These are phyloP conservation scores for Lomographa bimaculata DNA, from an alignment of 2,888 invertebrate species.

Conservation along the genomic window DNA sequence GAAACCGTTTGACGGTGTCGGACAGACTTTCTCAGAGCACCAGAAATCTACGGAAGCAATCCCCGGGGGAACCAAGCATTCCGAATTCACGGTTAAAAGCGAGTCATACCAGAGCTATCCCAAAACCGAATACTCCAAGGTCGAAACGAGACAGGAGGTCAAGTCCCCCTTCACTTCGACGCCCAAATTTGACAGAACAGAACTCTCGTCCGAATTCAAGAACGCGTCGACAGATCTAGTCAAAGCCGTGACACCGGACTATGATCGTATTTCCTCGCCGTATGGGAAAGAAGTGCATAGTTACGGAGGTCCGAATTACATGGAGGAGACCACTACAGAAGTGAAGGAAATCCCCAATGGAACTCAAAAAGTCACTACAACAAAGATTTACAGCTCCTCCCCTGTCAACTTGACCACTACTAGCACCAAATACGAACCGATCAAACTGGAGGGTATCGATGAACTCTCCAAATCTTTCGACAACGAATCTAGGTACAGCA, in stretches of 20 bases:
- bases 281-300: slow-evolving; percentile 69
- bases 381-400: slow-evolving; percentile 82
- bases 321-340: slow-evolving; percentile 78
- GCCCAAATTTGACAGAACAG: slow-evolving; percentile 58
- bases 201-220: slow-evolving; percentile 39
- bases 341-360: slow-evolving; percentile 82
- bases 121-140: slow-evolving; percentile 62
- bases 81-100: slow-evolving; percentile 66
- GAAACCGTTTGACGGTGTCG: slow-evolving; percentile 68
- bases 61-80: slow-evolving; percentile 71
- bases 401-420: slow-evolving; percentile 79
- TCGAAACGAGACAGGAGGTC: slow-evolving; percentile 61
- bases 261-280: slow-evolving; percentile 69
- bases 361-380: slow-evolving; percentile 81
- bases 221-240: slow-evolving; percentile 60
- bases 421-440: slow-evolving; percentile 75
- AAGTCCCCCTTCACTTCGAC: slow-evolving; percentile 73
- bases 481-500: slow-evolving; percentile 76
- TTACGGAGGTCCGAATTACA: slow-evolving; percentile 72
- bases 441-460: slow-evolving; percentile 76
- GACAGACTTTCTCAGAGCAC: slow-evolving; percentile 70
- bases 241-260: slow-evolving; percentile 68
- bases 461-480: slow-evolving; percentile 80
- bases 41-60: slow-evolving; percentile 72
- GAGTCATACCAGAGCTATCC: slow-evolving; percentile 73